phyloP scores from a whole-genome alignment of 1,140 invertebrate species.

The Idris sp. region DNA sequence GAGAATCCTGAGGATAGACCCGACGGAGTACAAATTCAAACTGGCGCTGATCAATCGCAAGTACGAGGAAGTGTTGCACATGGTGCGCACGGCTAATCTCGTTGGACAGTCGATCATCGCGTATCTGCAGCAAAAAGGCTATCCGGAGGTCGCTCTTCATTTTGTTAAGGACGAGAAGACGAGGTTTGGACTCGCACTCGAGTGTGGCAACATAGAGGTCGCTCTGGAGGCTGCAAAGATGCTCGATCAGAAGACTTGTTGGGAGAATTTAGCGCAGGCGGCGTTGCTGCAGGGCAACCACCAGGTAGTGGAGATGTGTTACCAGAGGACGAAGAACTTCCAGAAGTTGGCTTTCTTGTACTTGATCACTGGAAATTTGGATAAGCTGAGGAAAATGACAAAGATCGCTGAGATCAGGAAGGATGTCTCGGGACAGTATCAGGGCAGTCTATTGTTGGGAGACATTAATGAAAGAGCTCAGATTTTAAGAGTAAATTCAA shows the following conservation, averaged over 20 bases:
- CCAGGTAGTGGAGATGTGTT: slow-evolving; percentile 99
- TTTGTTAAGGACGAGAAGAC: slow-evolving; percentile 99
- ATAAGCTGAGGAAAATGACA: slow-evolving; percentile 99
- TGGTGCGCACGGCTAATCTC: slow-evolving; percentile 97
- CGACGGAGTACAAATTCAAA: slow-evolving; percentile 99
- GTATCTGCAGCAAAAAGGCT: slow-evolving; percentile 99
- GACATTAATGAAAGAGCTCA: slow-evolving; percentile 94
- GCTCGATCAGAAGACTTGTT: slow-evolving; percentile 95
- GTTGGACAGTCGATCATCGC: slow-evolving; percentile 99
- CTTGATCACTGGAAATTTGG: slow-evolving; percentile 98
- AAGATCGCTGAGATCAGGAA: slow-evolving; percentile 98
- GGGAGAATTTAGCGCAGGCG: slow-evolving; percentile 97
- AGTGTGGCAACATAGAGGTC: slow-evolving; percentile 99
- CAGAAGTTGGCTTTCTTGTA: slow-evolving; percentile 99
- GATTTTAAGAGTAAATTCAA: slow-evolving; percentile 87
- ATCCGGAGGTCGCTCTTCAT: slow-evolving; percentile 99
- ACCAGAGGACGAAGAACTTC: slow-evolving; percentile 99
- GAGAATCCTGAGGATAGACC: slow-evolving; percentile 94
- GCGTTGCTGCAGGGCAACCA: slow-evolving; percentile 97
- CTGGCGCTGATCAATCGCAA: slow-evolving; percentile 96
- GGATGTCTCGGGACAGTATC: slow-evolving; percentile 97
- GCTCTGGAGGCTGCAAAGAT: slow-evolving; percentile 95
- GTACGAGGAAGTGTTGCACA: slow-evolving; percentile 98
- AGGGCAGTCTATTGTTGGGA: slow-evolving; percentile 94
- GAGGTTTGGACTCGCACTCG: slow-evolving; percentile 95